Evolutionary conservation across 2,888 invertebrate genomes (phyloP), one percentile per base, ranked within the genome.

Genomic region (Lasioglossum calceatum): DNA sequence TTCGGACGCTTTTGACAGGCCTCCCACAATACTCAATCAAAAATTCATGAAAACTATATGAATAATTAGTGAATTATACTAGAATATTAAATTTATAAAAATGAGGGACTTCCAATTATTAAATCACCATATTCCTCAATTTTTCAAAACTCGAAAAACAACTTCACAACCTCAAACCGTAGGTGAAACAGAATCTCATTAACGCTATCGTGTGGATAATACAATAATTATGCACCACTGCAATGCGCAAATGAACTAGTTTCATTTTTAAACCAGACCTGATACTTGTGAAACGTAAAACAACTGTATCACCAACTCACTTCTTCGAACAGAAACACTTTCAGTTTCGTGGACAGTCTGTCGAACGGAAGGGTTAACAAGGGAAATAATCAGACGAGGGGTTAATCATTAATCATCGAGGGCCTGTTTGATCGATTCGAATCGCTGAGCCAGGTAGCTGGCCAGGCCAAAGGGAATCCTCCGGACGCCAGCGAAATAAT

Each of bases 401-500:
- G 32, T 32, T 27, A 19, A 50, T 74, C 73, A 74, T 74, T 50
- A 32, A 50, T 74, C 73, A 50, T 23, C 73, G 73, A 5, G 50
- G 32, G 36, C 2, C 50, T 8, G 36, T 50, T 50, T 47, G 73
- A 74, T 74, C 50, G 73, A 50, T 50, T 50, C 32, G 50, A 50
- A n/a, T 74, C 32, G 36, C 32, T 36, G 50, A 23, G 36, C 23
- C 73, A 50, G 73, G 47, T 74, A 50, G 50, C 73, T 36, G 16
- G 36, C 50, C 10, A 4, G 14, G 73, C 50, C 50, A 32, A 5
- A 32, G 36, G 44, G 44, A 44, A 44, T 39, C 64, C 54, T 54
- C 47, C 44, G 70, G 44, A 70, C n/a, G 72, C 50, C 61, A n/a
- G 27, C 19, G 44, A 27, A 76, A 76, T 76, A 61, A 76, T 61